These are phyloP conservation scores for Odontocerum albicorne DNA, from an alignment of 2,888 invertebrate species.

Conservation along the genomic window DNA sequence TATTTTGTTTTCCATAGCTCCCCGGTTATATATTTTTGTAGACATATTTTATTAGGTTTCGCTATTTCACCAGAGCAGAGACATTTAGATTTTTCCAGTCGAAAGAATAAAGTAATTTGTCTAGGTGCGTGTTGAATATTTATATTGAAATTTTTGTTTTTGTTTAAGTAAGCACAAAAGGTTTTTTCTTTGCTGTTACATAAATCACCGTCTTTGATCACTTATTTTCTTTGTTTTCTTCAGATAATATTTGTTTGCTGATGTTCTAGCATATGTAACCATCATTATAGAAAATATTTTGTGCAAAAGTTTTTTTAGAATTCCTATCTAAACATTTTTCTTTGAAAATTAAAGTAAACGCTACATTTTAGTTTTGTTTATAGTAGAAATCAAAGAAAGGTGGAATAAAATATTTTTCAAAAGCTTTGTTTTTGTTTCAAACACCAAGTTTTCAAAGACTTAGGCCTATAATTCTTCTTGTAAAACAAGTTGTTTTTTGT, in stretches of 20 bases:
- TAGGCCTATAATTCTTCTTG: too few species aligned
- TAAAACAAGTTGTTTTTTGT: too few species aligned
- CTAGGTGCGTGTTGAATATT: constrained; percentile 8
- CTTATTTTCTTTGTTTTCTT: constrained; percentile 5
- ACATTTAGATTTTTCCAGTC: constrained; percentile 6
- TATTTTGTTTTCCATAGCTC: constrained; percentile 3
- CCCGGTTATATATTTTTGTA: background rate
- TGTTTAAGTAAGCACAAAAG: constrained; percentile 9
- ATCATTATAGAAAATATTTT: too few species aligned
- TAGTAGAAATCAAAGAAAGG: too few species aligned
- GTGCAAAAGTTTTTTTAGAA: too few species aligned
- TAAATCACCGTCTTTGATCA: constrained; percentile 13
- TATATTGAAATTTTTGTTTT: constrained; percentile 16
- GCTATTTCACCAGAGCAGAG: background rate
- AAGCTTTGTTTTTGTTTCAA: too few species aligned
- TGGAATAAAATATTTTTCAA: too few species aligned
- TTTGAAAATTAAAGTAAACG: too few species aligned
- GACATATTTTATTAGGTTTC: constrained; percentile 5
- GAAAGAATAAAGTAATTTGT: constrained; percentile 7
- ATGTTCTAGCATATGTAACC: too few species aligned
- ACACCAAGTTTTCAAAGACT: too few species aligned
- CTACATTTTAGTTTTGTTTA: too few species aligned
- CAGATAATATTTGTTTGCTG: constrained; percentile 11
- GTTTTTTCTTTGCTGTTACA: constrained; percentile 2
- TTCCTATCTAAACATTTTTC: too few species aligned